Conservation (phyloP, 2,797 vertebrate genomes). For the Rachycentron canadum region DNA sequence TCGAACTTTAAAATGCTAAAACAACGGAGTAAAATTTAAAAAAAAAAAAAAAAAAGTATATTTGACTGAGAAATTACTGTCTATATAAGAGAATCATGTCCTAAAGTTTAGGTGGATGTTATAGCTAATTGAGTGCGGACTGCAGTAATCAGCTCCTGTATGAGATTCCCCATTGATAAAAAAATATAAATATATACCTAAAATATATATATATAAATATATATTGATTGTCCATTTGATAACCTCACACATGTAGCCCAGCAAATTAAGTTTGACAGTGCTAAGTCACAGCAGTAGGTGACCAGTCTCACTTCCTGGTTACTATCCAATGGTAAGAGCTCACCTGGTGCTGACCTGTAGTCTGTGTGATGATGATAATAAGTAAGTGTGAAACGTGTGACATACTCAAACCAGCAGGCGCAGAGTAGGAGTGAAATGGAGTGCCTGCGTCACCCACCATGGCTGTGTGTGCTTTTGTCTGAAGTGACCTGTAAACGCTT, state of each 20-base stretch:
- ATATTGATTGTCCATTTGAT: constrained; percentile 69
- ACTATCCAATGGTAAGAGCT: constrained; percentile 66
- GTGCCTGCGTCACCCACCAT: constrained; percentile 60
- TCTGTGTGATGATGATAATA: constrained; percentile 43
- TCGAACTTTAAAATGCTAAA: constrained; percentile 79
- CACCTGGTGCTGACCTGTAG: constrained; percentile 72
- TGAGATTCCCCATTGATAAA: constrained; percentile 70
- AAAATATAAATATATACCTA: constrained; percentile 23
- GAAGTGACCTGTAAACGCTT: constrained; percentile 49
- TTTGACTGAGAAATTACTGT: constrained; percentile 85
- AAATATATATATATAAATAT: constrained; percentile 35
- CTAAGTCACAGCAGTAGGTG: constrained; percentile 56
- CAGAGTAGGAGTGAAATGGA: constrained; percentile 48
- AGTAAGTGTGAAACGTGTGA: constrained; percentile 59
- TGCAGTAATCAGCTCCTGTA: constrained; percentile 77
- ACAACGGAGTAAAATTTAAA: constrained; percentile 70
- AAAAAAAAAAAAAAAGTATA: constrained; percentile 74
- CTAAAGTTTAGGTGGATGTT: constrained; percentile 83
- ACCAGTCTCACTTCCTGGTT: constrained; percentile 62
- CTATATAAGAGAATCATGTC: constrained; percentile 82
- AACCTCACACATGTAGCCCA: constrained; percentile 75
- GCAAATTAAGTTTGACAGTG: constrained; percentile 77
- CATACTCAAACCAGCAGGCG: constrained; percentile 68
- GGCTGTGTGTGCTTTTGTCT: constrained; percentile 58
- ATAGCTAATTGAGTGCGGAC: constrained; percentile 76